Evolutionary conservation across 2,797 vertebrate species (phyloP).

Genomic region (Periparus ater): DNA sequence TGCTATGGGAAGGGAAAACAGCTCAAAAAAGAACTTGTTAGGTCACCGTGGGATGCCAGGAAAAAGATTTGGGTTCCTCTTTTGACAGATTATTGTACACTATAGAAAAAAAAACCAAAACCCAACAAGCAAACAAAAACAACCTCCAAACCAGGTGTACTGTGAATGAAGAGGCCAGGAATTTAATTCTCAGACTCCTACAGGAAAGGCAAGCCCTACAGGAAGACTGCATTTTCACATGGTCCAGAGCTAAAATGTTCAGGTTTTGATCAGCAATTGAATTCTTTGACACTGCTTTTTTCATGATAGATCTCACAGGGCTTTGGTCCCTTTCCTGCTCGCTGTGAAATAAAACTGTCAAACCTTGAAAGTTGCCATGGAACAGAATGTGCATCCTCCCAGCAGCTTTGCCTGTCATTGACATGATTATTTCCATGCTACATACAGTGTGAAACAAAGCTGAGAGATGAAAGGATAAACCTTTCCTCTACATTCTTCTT

Average conservation of each 20-base stretch:
- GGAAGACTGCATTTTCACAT: neutral
- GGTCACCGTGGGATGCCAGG: neutral
- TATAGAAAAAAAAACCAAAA: neutral
- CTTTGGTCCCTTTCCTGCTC: conserved; percentile 2
- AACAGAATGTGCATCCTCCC: neutral
- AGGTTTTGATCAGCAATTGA: conserved; percentile 15
- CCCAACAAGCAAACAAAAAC: no score
- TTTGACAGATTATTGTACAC: neutral
- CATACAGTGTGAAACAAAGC: neutral
- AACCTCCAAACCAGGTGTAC: neutral
- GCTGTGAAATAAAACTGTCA: neutral
- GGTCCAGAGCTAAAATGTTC: neutral
- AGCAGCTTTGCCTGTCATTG: neutral
- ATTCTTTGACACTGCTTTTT: neutral
- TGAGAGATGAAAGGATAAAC: neutral
- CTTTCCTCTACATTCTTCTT: neutral
- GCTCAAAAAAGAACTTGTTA: neutral
- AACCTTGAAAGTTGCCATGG: conserved; percentile 6
- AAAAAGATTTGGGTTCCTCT: neutral
- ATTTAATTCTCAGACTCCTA: neutral
- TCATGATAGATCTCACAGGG: neutral
- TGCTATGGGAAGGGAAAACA: neutral
- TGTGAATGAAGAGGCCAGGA: neutral
- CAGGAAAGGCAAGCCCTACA: neutral
- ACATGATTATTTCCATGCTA: neutral